Conservation (phyloP, 2,797 vertebrate species). For the Acipenser oxyrinchus region DNA sequence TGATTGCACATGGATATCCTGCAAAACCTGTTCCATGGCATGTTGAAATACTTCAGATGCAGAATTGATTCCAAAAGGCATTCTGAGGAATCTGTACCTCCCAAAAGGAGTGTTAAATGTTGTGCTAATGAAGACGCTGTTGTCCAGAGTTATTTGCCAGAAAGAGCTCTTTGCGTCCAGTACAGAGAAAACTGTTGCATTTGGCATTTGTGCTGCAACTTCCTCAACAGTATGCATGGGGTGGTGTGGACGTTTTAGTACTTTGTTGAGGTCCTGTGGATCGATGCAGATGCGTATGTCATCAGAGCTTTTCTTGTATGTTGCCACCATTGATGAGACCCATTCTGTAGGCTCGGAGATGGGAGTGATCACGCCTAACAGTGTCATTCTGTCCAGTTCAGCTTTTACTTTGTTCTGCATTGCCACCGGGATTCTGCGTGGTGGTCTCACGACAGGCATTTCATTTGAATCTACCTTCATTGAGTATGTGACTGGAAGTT, state of each 20-base stretch:
- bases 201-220: constrained; percentile 25
- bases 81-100: constrained; percentile 16
- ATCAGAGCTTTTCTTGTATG: constrained; percentile 26
- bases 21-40: constrained; percentile 26
- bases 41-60: constrained; percentile 24
- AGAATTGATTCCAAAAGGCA: constrained; percentile 27
- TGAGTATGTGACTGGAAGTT: background rate
- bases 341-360: constrained; percentile 23
- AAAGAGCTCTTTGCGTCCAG: constrained; percentile 16
- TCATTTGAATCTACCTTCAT: background rate
- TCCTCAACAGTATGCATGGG: constrained; percentile 27
- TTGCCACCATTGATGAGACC: constrained; percentile 24
- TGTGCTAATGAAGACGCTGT: constrained; percentile 17
- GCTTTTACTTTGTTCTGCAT: constrained; percentile 10
- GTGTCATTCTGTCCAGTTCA: constrained; percentile 4
- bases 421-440: constrained; percentile 2
- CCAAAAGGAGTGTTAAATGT: constrained; percentile 27
- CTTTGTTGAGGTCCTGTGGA: constrained; percentile 27
- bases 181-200: constrained; percentile 17
- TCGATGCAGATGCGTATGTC: constrained; percentile 31
- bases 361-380: background rate
- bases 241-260: constrained; percentile 21
- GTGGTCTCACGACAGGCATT: constrained; percentile 4
- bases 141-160: too few species aligned
- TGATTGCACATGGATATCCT: constrained; percentile 16